phyloP scores from a whole-genome alignment of 2,888 invertebrate genomes.

The Elgonia sp. region DNA sequence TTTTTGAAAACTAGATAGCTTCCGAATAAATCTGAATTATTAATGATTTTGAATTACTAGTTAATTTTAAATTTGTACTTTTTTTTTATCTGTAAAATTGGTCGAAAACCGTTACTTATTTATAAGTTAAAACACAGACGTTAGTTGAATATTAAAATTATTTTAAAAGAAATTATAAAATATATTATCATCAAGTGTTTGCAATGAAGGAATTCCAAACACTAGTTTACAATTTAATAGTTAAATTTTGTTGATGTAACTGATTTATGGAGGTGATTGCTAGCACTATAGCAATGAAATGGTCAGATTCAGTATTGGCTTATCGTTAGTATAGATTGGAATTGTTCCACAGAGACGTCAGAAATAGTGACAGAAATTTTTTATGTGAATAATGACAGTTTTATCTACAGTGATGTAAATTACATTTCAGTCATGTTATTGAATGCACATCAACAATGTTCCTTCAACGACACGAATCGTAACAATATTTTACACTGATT shows the following conservation, averaged over 20 bases:
- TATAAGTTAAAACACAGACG: too few relatives aligned
- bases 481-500: conserved; percentile 32
- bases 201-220: too few relatives aligned
- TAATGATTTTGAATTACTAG: too few relatives aligned
- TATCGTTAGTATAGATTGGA: conserved; percentile 21
- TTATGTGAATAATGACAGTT: conserved; percentile 19
- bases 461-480: conserved; percentile 13
- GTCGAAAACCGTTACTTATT: too few relatives aligned
- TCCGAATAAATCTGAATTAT: too few relatives aligned
- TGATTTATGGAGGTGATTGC: conserved; percentile 29
- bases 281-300: background rate
- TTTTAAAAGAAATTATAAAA: too few relatives aligned
- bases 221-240: too few relatives aligned
- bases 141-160: too few relatives aligned
- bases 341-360: conserved; percentile 26
- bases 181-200: too few relatives aligned
- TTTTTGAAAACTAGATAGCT: too few relatives aligned
- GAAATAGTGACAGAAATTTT: conserved; percentile 29
- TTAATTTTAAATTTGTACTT: too few relatives aligned
- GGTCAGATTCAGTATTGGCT: conserved; percentile 21
- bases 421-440: conserved; percentile 25
- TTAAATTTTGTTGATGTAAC: conserved; percentile 38
- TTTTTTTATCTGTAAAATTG: too few relatives aligned
- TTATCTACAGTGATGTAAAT: conserved; percentile 16
- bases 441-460: conserved; percentile 25